These are phyloP conservation scores for Troides helena DNA, from an alignment of 2,888 invertebrate species.

Conservation along the genomic window DNA sequence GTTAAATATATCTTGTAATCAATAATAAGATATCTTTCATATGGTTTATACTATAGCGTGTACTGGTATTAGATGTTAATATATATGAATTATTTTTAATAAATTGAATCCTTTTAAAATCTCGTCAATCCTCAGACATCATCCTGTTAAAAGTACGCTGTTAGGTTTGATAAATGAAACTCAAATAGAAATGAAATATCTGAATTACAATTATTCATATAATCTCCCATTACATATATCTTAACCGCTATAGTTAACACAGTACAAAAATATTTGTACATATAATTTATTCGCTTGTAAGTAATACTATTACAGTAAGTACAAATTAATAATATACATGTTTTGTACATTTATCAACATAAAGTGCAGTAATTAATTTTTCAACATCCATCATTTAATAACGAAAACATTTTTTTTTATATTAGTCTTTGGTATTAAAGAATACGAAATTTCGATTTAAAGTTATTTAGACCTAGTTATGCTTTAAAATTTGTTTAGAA, in stretches of 20 bases:
- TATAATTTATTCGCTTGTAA: constrained; percentile 7
- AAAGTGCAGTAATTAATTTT: constrained; percentile 3
- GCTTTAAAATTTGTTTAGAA: background rate
- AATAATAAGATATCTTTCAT: too few relatives aligned
- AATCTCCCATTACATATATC: constrained; percentile 22
- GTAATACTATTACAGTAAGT: constrained; percentile 23
- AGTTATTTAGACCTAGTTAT: background rate
- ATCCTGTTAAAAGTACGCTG: background rate
- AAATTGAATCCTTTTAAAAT: too few relatives aligned
- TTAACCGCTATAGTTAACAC: constrained; percentile 1
- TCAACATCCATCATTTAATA: constrained; percentile 1
- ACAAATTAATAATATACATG: constrained; percentile 15
- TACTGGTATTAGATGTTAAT: too few relatives aligned
- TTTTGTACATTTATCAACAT: constrained; percentile 12
- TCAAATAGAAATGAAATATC: constrained; percentile 5
- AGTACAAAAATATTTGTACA: constrained; percentile 29
- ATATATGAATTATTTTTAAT: too few relatives aligned
- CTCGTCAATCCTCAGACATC: background rate
- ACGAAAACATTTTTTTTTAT: constrained; percentile 5
- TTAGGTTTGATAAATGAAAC: background rate
- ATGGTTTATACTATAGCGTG: too few relatives aligned
- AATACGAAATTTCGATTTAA: background rate
- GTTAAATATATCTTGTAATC: too few relatives aligned
- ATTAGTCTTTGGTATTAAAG: constrained; percentile 27
- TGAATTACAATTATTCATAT: constrained; percentile 23